Evolutionary conservation across 1,140 invertebrate species (phyloP).

Genomic region (Drosophila sulfurigaster): DNA sequence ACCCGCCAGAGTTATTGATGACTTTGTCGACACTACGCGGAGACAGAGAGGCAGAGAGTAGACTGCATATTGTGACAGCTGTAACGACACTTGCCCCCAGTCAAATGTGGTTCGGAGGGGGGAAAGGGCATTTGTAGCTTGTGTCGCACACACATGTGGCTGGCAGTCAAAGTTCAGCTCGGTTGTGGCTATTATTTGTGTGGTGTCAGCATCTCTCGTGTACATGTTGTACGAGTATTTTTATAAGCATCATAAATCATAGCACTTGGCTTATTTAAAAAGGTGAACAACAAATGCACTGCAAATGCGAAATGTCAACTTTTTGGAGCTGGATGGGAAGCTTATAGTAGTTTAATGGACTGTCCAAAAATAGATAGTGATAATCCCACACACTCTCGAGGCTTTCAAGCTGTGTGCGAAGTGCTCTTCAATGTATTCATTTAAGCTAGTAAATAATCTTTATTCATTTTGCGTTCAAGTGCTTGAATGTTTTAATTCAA

Average conservation of each 20-base stretch:
- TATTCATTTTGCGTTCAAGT: no score
- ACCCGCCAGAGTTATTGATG: conserved; percentile 63
- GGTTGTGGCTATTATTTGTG: conserved; percentile 13
- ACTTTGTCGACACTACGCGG: conserved; percentile 27
- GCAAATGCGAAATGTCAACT: conserved; percentile 6
- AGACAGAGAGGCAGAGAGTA: background rate
- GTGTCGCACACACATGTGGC: background rate
- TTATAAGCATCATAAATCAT: conserved; percentile 53
- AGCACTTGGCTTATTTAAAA: conserved; percentile 11
- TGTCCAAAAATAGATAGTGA: background rate
- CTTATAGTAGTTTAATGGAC: background rate
- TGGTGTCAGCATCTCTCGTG: conserved; percentile 21
- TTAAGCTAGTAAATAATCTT: no score
- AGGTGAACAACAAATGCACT: conserved; percentile 19
- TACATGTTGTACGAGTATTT: conserved; percentile 22
- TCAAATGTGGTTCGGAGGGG: background rate
- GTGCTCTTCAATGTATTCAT: no score
- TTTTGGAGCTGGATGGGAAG: background rate
- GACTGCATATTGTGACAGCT: conserved; percentile 58
- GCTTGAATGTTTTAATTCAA: no score
- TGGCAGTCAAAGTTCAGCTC: conserved; percentile 10
- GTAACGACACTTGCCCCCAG: conserved; percentile 44
- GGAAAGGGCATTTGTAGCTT: conserved; percentile 2
- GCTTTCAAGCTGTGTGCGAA: no score
- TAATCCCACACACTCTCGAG: background rate